Evolutionary conservation across 1,140 invertebrate genomes (phyloP), one percentile per base, ranked within the genome.

Genomic region (Rhyzopertha dominica): DNA sequence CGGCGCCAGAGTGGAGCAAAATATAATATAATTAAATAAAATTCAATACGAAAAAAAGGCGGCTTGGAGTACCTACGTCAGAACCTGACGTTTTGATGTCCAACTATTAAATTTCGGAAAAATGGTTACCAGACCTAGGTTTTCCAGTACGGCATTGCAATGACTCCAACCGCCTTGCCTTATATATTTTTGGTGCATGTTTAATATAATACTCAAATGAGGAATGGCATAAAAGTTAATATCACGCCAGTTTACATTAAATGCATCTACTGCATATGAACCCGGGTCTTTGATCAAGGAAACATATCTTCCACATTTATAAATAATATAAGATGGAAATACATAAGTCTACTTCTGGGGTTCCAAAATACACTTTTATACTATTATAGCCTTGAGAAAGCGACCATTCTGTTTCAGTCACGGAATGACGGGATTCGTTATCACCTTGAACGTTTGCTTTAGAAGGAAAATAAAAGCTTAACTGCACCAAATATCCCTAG

Each of bases 391-490:
- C 16, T 17, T 26, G 13, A 10, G 16, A 9, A 9, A 38, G 18
- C 17, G 36, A 38, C 13, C 36, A 38, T 22, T 38, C 36, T 20
- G 36, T 38, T 4, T 38, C 36, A 1, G 12, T 2, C 5, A n/a
- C 13, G 3, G 3, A 26, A 20, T 12, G 2, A 23, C 36, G 20
- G 12, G 36, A 38, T 5, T 8, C 36, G 16, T 13, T 19, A 19
- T 22, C 36, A 20, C 19, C 36, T 25, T 40, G 32, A 8, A n/a
- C 29, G 29, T 62, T 56, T 10, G 51, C 39, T 26, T 24, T 19
- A 49, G 29, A 57, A 38, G 5, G 53, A 31, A 44, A 59, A 28
- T 49, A 62, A 31, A 26, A 53, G 35, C 59, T 43, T 57, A 63
- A 49, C 54, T 59, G 16, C 51, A 19, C 57, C 55, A 60, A 26